Percentiles rank a stretch among this genome's conserved stretches.
phyloP scores from a whole-genome alignment of 2,797 vertebrate species.

The Graptemys geographica region DNA sequence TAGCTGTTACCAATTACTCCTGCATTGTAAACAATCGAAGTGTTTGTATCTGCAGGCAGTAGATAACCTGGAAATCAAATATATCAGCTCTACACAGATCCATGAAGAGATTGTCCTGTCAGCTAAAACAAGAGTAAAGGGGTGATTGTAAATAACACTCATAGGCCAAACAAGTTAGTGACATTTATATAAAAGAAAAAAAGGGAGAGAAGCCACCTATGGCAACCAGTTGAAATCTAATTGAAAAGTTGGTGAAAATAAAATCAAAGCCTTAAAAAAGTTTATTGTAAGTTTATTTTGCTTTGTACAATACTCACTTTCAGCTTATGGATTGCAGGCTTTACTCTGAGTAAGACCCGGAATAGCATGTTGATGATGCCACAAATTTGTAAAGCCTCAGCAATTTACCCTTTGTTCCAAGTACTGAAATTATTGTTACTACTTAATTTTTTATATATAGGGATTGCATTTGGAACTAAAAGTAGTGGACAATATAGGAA shows the following conservation, averaged over 20 bases:
- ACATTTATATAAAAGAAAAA: constrained; percentile 57
- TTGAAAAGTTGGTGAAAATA: neutral
- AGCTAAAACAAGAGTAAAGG: constrained; percentile 76
- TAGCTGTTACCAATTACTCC: constrained; percentile 74
- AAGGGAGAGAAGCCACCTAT: constrained; percentile 35
- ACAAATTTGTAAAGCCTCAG: neutral
- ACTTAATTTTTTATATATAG: neutral
- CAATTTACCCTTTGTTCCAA: neutral
- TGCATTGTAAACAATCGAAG: constrained; percentile 78
- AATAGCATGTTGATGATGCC: neutral
- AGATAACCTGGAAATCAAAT: constrained; percentile 82
- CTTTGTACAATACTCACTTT: neutral
- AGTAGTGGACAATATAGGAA: neutral
- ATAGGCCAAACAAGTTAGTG: constrained; percentile 64
- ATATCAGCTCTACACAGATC: constrained; percentile 75
- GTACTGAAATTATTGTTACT: neutral
- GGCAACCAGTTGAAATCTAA: neutral
- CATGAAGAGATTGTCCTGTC: constrained; percentile 80
- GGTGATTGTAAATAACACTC: constrained; percentile 71
- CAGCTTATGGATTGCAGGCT: neutral
- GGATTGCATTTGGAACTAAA: neutral
- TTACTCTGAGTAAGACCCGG: neutral
- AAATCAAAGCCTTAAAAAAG: constrained; percentile 23
- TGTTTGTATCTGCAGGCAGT: constrained; percentile 79
- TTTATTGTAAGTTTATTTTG: rapidly evolving